Evolutionary conservation across 2,113 vertebrate species (phyloP).

Genomic region (Tachysurus vachellii): DNA sequence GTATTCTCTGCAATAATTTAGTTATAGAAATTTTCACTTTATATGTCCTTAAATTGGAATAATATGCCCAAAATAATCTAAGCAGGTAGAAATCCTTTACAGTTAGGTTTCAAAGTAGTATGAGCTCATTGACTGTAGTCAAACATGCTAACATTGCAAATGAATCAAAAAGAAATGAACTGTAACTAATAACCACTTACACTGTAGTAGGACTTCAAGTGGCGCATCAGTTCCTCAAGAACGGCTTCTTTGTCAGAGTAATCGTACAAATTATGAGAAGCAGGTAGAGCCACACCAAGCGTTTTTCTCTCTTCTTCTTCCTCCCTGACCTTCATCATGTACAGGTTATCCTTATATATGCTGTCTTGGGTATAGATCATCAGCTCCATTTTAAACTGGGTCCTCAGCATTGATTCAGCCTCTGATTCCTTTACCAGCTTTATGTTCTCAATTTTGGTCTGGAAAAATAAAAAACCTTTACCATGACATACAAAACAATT

Average conservation of each 20-base stretch:
- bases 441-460: conserved; percentile 78
- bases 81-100: no score
- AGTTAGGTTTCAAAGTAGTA: no score
- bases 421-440: conserved; percentile 60
- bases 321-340: conserved; percentile 8
- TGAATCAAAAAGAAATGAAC: background rate
- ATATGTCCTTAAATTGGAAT: no score
- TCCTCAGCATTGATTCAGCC: conserved; percentile 70
- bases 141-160: background rate
- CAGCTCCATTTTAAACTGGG: conserved; percentile 86
- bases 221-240: conserved; percentile 64
- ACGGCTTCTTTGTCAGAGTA: conserved; percentile 17
- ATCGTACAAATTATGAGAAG: background rate
- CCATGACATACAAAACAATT: fast-evolving
- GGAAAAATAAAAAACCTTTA: background rate
- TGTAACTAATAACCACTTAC: conserved; percentile 54
- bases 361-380: conserved; percentile 83
- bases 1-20: no score
- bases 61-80: no score
- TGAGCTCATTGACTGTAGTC: no score
- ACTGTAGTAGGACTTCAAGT: conserved; percentile 65
- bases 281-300: background rate
- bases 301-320: background rate
- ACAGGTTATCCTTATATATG: conserved; percentile 63
- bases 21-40: no score